Percentiles rank a stretch among this genome's conserved stretches.
Evolutionary conservation across 2,113 vertebrate species (phyloP).

Genomic region (Bujurquina vittata): DNA sequence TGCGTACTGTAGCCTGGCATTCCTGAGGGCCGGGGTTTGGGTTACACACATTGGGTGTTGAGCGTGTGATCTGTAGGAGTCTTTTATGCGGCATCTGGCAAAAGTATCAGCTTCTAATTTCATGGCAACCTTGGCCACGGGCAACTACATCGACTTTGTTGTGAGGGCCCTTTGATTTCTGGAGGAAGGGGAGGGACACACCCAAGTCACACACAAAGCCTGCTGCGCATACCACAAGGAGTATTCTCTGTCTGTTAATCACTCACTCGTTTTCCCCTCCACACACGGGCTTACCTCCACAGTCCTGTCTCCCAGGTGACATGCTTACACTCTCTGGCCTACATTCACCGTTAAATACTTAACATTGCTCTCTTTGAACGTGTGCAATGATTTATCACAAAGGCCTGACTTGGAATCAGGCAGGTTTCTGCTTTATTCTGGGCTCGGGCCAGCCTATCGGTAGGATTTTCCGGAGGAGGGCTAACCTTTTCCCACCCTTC

Average conservation of each 20-base stretch:
- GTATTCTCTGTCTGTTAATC: conserved; percentile 70
- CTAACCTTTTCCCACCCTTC: conserved; percentile 41
- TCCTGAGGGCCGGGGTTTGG: conserved; percentile 47
- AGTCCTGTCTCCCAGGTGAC: conserved; percentile 61
- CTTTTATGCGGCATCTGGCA: conserved; percentile 69
- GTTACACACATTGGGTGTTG: conserved; percentile 56
- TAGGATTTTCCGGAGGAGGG: conserved; percentile 42
- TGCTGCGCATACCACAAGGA: conserved; percentile 66
- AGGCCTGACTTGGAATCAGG: conserved; percentile 21
- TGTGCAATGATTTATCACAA: conserved; percentile 34
- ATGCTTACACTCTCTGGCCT: conserved; percentile 22
- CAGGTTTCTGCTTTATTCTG: background rate
- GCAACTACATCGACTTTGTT: conserved; percentile 73
- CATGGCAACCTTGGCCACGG: conserved; percentile 63
- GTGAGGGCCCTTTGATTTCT: conserved; percentile 73
- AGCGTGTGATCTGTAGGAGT: conserved; percentile 57
- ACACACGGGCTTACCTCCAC: conserved; percentile 20
- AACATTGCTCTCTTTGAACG: conserved; percentile 27
- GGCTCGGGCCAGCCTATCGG: conserved; percentile 34
- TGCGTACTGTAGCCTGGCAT: conserved; percentile 37
- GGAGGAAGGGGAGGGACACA: conserved; percentile 76
- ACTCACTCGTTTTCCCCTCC: conserved; percentile 53
- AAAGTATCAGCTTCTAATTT: conserved; percentile 65
- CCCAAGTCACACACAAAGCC: conserved; percentile 75
- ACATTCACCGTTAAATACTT: conserved; percentile 18